Conservation (phyloP, 2,113 vertebrate species). For the Cyrtonyx montezumae region DNA sequence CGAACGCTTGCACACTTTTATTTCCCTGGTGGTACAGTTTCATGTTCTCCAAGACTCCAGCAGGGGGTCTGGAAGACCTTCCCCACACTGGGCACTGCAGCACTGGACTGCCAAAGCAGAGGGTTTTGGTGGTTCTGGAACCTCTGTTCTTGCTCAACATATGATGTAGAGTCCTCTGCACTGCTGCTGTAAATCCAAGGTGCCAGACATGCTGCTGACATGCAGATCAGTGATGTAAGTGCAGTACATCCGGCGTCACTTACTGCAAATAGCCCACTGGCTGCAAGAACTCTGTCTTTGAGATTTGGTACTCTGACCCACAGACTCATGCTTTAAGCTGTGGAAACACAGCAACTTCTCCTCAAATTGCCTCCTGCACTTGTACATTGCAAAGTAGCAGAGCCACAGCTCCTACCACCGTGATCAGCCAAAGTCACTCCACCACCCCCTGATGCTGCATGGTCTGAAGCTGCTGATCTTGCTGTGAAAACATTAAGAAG, state of each 20-base stretch:
- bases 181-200: neutral
- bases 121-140: neutral
- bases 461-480: neutral
- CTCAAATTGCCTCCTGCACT: neutral
- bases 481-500: neutral
- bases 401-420: neutral
- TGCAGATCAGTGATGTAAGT: neutral
- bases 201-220: neutral
- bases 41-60: neutral
- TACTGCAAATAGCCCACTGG: neutral
- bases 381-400: neutral
- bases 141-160: rapidly evolving
- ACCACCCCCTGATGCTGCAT: neutral
- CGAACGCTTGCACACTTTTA: neutral
- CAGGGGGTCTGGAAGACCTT: neutral
- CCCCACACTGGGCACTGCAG: neutral
- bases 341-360: neutral
- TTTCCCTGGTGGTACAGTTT: neutral
- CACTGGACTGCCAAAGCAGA: neutral
- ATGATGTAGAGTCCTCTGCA: neutral
- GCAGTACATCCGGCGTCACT: neutral
- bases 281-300: neutral
- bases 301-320: neutral
- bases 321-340: neutral
- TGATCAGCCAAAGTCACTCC: neutral